A percentile compares a stretch with the other conserved stretches of the same genome.
These are phyloP conservation scores for Tolmerus cingulatus DNA, from an alignment of 2,888 invertebrate species.

Conservation along the genomic window DNA sequence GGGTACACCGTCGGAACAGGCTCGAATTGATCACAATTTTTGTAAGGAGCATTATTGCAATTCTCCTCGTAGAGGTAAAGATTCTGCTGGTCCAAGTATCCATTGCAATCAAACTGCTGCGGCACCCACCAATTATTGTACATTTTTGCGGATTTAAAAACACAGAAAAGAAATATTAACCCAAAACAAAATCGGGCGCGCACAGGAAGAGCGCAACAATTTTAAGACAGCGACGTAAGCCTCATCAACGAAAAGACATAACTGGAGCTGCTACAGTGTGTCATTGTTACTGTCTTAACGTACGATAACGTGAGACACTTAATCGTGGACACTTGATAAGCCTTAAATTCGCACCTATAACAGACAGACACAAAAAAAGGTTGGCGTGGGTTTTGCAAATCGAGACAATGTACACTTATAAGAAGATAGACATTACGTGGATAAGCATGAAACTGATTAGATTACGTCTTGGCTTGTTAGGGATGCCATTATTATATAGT, in stretches of 20 bases:
- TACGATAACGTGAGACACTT: neutral
- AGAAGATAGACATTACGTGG: neutral
- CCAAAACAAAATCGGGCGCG: neutral
- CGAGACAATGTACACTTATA: neutral
- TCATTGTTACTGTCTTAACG: neutral
- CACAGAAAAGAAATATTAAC: neutral
- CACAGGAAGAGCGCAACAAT: neutral
- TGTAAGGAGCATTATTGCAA: neutral
- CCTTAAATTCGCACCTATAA: neutral
- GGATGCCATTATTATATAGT: neutral
- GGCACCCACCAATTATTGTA: slow-evolving; percentile 11
- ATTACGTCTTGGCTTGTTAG: neutral
- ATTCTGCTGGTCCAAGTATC: neutral
- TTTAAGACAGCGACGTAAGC: neutral
- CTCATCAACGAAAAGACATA: neutral
- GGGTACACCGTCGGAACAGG: neutral
- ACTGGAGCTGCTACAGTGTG: neutral
- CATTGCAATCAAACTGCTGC: slow-evolving; percentile 18
- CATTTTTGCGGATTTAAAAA: neutral
- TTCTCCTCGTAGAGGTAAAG: neutral
- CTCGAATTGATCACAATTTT: neutral
- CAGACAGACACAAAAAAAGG: slow-evolving; percentile 8
- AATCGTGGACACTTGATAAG: neutral
- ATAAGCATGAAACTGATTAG: neutral
- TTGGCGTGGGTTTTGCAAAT: neutral